Evolutionary conservation across 2,113 vertebrate species (phyloP), one percentile per base, ranked within the genome.

Genomic region (Piaya cayana): DNA sequence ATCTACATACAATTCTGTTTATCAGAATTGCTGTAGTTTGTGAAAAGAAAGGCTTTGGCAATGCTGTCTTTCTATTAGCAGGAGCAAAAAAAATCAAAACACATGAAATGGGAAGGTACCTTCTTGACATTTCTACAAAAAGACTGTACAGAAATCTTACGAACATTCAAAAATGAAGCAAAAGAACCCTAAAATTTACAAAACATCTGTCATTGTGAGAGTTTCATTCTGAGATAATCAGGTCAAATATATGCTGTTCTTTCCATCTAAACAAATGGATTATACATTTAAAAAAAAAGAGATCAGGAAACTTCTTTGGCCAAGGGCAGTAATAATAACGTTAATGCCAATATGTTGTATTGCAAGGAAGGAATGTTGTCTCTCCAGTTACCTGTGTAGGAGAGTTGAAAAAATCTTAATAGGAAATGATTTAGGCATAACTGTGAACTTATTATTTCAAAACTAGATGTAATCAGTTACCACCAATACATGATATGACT

Each of bases 381-480:
- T 50, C 53, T 96, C 27, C 43, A 82, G 79, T 90, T 86, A 68
- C 82, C 22, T 55, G 15, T 45, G 30, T 3, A 67, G 42, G 34
- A 88, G 19, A 81, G 56, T 34, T 50, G 21, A 29, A 88, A 92
- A 93, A 71, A 39, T 23, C n/a, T 25, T 86, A 86, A 68, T 60
- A 84, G 19, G 56, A 84, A 92, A 45, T 62, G 84, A 37, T 77
- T 70, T 81, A 92, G 86, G 60, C 1, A 0, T 74, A 56, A 62
- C 49, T 74, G 43, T 79, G 72, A 78, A 90, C 53, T 90, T 92
- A 17, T 92, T 93, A 68, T 92, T 96, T 94, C 45, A 92, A 86
- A 93, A 58, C n/a, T 86, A 21, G 68, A 77, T 70, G 14, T 42
- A 64, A 86, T 93, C 69, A 75, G 53, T 82, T 90, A 37, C 86